Base-by-base conservation (phyloP, 2,113 vertebrate genomes). In the Ammospiza nelsoni region DNA sequence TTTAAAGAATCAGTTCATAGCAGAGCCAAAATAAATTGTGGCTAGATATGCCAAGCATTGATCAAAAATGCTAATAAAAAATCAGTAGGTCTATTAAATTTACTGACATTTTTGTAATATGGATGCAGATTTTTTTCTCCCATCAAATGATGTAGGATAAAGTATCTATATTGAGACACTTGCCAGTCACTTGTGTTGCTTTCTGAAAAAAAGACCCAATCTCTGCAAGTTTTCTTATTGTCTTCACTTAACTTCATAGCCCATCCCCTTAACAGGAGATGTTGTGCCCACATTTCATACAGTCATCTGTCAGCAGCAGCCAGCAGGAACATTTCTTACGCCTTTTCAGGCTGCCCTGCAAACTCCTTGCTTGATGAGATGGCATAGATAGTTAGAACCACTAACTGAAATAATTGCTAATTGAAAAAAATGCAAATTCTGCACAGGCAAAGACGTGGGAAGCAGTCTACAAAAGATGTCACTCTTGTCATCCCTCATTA, bases 401-500 rank as follows among this genome's bases (percentile, higher is more conserved):
- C 15, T 37, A 59, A 59, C 10, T 59, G n/a, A 35, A 59, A 59
- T 35, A 35, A 35, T 25, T 25, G n/a, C n/a, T 59, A 37, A 25
- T 35, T 59, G n/a, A 59, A 59, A 89, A 25, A 29, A 87, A 24
- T 28, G 48, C 27, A 71, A 81, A 77, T 71, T 94, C 71, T 63
- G 15, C 21, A 31, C 19, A 55, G 49, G 46, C 31, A 85, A 69
- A 82, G 67, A 85, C 0, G 0, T 58, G 59, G 87, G 62, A 94
- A 92, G 43, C 2, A 2, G 35, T 83, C 63, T 90, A 94, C 59
- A 31, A 67, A 87, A 94, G 68, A 92, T 54, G 58, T 93, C 71
- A 35, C 51, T 90, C 71, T 61, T 94, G 91, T 88, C 96, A 74
- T 31, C 48, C 35, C 68, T 74, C 79, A 83, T 95, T 92, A 97